Conservation (phyloP, 2,888 invertebrate genomes). For the Cepaea hortensis region DNA sequence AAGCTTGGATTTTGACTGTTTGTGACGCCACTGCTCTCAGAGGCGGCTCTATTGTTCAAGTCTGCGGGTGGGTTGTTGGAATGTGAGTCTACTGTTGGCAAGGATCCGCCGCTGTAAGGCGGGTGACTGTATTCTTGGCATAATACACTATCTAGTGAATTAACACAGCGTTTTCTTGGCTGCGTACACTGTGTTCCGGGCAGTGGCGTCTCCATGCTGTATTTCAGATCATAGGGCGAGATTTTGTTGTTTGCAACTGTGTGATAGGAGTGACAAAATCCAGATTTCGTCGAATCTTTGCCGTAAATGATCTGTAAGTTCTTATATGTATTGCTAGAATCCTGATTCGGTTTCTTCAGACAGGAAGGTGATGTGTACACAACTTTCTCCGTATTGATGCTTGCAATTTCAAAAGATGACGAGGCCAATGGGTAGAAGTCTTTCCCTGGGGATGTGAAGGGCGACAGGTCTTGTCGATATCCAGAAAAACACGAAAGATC, state of each 20-base stretch:
- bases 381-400: too few relatives aligned
- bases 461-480: background rate
- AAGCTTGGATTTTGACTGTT: background rate
- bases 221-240: too few relatives aligned
- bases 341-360: too few relatives aligned
- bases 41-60: too few relatives aligned
- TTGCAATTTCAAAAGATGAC: too few relatives aligned
- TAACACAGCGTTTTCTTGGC: conserved; percentile 8
- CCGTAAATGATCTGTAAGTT: too few relatives aligned
- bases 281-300: too few relatives aligned
- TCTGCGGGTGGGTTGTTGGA: background rate
- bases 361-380: too few relatives aligned
- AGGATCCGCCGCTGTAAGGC: background rate
- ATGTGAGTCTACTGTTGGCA: background rate
- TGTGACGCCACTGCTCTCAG: background rate
- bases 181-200: background rate
- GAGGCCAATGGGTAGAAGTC: too few relatives aligned
- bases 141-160: conserved; percentile 9
- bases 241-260: too few relatives aligned
- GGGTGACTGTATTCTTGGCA: background rate
- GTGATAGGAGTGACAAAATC: too few relatives aligned
- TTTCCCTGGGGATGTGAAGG: background rate
- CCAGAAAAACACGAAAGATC: background rate
- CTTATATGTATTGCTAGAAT: too few relatives aligned
- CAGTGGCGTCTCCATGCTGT: background rate